Base-by-base conservation (phyloP, 2,113 vertebrate species). In the Spea multiplicata region DNA sequence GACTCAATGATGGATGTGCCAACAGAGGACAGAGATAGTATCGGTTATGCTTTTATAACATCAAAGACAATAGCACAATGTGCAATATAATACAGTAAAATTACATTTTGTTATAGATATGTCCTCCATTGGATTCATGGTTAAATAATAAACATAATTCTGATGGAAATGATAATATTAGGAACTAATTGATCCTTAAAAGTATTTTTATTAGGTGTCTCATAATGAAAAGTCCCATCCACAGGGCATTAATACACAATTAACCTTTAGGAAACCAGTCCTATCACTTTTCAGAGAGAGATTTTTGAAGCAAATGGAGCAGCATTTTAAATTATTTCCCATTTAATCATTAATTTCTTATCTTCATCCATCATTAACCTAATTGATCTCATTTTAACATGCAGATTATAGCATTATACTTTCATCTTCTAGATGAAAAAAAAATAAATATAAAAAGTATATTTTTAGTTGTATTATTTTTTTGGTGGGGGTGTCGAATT, bases 301-400 rank as follows among this genome's bases (percentile, higher is more conserved):
- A 88, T 83, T 89, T 90, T 84, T 74, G 50, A 74, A 87, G 82
- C 50, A 85, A 88, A 84, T 79, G 76, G 84, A 84, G 81, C 79
- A 78, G 84, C 13, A 83, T 87, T 86, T 84, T 82, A 53, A 83
- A 82, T 86, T 86, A 86, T 84, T 88, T 90, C 88, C 69, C 85
- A 88, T 85, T 82, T 88, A 84, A 87, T 83, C 0, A 74, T 85
- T 66, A 7, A 83, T 87, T 87, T 90, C 83, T 84, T 86, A 83
- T 87, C 88, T 91, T 84, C 75, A 89, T 85, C 83, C 67, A 83
- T 86, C 84, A 89, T 88, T 90, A 88, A 87, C 85, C 82, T 87
- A 88, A 86, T 86, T 87, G 84, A 87, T 84, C 81, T 87, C 80
- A 87, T 87, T 87, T 88, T 84, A 86, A 84, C 48, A 86, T 84